Conservation (phyloP, 2,888 invertebrate species). For the Acanthosoma haemorrhoidale region DNA sequence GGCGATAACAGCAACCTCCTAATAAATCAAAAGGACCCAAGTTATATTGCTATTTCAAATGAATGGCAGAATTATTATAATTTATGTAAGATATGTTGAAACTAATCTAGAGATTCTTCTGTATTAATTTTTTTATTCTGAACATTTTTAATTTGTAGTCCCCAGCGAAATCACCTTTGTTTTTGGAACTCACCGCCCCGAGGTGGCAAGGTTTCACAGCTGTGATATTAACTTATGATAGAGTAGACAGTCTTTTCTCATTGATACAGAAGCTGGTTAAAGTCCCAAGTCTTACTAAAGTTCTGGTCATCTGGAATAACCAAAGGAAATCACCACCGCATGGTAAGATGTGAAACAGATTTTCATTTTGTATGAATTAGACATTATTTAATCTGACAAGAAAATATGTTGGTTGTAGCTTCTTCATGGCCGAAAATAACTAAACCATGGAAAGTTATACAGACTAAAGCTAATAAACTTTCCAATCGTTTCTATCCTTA, state of each 20-base stretch:
- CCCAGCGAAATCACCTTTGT: constrained; percentile 66
- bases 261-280: constrained; percentile 77
- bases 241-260: constrained; percentile 80
- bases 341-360: constrained; percentile 53
- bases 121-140: not conserved
- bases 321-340: constrained; percentile 84
- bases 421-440: constrained; percentile 82
- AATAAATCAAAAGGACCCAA: too few relatives aligned
- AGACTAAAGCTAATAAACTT: constrained; percentile 82
- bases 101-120: not conserved
- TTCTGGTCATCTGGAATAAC: constrained; percentile 94
- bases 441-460: constrained; percentile 84
- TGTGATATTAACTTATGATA: constrained; percentile 89
- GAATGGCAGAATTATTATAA: too few relatives aligned
- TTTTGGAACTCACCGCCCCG: constrained; percentile 79
- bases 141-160: constrained; percentile 44
- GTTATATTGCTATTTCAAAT: too few relatives aligned
- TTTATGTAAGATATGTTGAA: not conserved
- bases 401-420: constrained; percentile 54
- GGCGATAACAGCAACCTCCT: too few relatives aligned
- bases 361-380: not conserved
- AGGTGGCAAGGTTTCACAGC: constrained; percentile 90
- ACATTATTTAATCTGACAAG: not conserved
- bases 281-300: constrained; percentile 85
- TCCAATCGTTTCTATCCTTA: constrained; percentile 96